These are phyloP conservation scores for Pitangus sulphuratus DNA, from an alignment of 2,797 vertebrate species.

Conservation along the genomic window DNA sequence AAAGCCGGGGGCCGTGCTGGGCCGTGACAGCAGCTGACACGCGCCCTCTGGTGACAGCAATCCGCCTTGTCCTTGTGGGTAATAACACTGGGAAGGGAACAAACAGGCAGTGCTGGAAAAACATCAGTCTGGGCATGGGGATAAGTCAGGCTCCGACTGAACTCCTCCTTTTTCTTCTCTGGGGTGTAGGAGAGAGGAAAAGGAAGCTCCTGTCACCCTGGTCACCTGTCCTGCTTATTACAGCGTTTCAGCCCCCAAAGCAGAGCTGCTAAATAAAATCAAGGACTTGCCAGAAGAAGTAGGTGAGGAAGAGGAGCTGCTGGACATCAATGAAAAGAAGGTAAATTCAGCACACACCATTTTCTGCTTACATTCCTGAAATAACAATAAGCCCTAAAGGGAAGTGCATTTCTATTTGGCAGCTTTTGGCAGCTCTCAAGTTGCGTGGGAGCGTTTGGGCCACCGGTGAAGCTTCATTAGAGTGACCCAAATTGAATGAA, in stretches of 20 bases:
- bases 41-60: slow-evolving; percentile 54
- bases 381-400: neutral
- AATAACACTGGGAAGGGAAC: neutral
- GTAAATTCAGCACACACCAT: slow-evolving; percentile 58
- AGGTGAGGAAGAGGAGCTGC: slow-evolving; percentile 76
- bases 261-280: slow-evolving; percentile 74
- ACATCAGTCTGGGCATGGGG: neutral
- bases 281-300: slow-evolving; percentile 75
- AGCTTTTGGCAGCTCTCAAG: neutral
- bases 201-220: slow-evolving; percentile 21
- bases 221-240: slow-evolving; percentile 76
- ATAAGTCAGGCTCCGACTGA: neutral
- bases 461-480: neutral
- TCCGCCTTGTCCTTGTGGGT: neutral
- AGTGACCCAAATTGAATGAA: neutral
- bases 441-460: fast-evolving
- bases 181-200: slow-evolving; percentile 77
- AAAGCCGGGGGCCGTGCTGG: neutral
- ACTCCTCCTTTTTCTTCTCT: neutral
- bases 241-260: slow-evolving; percentile 77
- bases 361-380: neutral
- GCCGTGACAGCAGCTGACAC: neutral
- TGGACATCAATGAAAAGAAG: slow-evolving; percentile 86
- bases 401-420: neutral
- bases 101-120: neutral